phyloP scores from a whole-genome alignment of 23 tunicate genomes.

The Ciona savignyi region DNA sequence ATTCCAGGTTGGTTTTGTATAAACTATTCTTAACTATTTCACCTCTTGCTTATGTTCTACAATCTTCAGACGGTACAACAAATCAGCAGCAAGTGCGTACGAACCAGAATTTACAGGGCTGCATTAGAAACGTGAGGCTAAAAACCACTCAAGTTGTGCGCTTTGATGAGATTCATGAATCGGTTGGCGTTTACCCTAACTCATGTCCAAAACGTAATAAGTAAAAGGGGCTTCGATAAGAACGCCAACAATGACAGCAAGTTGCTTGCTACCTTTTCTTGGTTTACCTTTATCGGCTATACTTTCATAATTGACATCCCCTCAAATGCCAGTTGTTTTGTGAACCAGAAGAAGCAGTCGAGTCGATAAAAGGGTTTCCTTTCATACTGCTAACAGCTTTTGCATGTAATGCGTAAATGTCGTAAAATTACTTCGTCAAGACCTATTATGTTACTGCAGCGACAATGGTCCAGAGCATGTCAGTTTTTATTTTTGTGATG shows the following conservation, averaged over 20 bases:
- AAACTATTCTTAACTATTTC: not conserved
- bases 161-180: constrained; percentile 1
- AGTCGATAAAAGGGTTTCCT: not conserved
- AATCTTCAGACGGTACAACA: not conserved
- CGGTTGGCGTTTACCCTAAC: constrained; percentile 12
- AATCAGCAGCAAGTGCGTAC: constrained; percentile 27
- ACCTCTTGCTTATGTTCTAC: too few species aligned
- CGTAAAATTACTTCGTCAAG: not conserved
- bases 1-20: constrained; percentile 48
- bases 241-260: too few species aligned
- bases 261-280: too few species aligned
- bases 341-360: too few species aligned
- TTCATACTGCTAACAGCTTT: not conserved
- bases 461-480: not conserved
- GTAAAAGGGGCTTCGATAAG: too few species aligned
- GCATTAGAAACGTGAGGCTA: constrained; percentile 52
- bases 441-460: not conserved
- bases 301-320: too few species aligned
- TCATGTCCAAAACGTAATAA: constrained; percentile 12
- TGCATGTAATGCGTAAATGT: not conserved
- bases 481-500: not conserved
- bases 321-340: too few species aligned
- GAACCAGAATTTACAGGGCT: constrained; percentile 48
- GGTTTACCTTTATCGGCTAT: too few species aligned
- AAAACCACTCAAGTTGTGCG: constrained; percentile 17